These are phyloP conservation scores for Perdita meconis DNA, from an alignment of 2,888 invertebrate species.

Conservation along the genomic window DNA sequence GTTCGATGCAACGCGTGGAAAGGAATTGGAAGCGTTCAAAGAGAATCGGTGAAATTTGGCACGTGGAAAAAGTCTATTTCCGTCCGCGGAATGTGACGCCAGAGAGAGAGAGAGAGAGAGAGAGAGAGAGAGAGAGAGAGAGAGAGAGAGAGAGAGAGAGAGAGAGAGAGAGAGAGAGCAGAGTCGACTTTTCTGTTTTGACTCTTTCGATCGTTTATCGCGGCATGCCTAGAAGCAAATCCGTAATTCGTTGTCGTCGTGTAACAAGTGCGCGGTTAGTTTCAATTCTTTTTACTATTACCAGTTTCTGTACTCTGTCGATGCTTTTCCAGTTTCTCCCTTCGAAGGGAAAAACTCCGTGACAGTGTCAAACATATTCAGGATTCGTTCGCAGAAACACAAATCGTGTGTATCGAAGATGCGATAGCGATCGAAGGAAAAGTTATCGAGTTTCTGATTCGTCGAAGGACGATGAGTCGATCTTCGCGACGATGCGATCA, in stretches of 20 bases:
- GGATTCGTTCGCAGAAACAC: no score
- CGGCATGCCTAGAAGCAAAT: conserved; percentile 6
- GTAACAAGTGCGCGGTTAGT: not conserved
- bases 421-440: no score
- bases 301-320: no score
- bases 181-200: conserved; percentile 24
- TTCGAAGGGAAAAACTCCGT: no score
- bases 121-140: no score
- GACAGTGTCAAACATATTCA: no score
- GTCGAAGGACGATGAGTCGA: not conserved
- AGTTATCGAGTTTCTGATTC: conserved; percentile 4
- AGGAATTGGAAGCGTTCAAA: conserved; percentile 17
- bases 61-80: conserved; percentile 69
- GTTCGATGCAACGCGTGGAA: not conserved
- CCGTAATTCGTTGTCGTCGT: not conserved
- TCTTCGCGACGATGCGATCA: not conserved
- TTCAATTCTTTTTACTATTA: not conserved
- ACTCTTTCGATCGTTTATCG: conserved; percentile 12
- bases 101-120: no score
- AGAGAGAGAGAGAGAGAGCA: no score
- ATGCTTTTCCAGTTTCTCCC: no score
- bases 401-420: no score
- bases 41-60: conserved; percentile 63
- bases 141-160: no score
- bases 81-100: conserved; percentile 62